Evolutionary conservation across 1,140 invertebrate genomes (phyloP), one percentile per base, ranked within the genome.

Genomic region (Neodiprion virginianus): DNA sequence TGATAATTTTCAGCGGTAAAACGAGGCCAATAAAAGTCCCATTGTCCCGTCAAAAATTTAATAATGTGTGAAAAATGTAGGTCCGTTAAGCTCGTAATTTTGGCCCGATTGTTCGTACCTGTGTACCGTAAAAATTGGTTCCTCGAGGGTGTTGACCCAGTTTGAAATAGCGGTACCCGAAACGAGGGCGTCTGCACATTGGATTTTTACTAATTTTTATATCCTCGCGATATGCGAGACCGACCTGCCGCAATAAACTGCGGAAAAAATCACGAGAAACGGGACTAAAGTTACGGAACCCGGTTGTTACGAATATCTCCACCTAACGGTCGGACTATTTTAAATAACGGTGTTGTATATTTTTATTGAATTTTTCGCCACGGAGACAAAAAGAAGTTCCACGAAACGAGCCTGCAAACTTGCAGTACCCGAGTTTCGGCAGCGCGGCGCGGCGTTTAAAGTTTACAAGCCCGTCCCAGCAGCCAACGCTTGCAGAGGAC

Each of bases 341-440:
- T 83, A 84, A 80, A 85, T 82, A 84, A 84, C 79, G 74, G 82
- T 82, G 79, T 81, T 74, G 79, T 87, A 86, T 85, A 87, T 84
- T 86, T 87, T 87, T 83, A 85, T 84, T 75, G 76, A 75, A 77
- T 78, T 80, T 82, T 81, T 82, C 53, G 28, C 28, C 71, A 21
- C 14, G 65, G 14, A 11, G 49, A 21, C 71, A 17, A 23, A 17
- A 72, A 72, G 65, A 72, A 50, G 8, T 53, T 48, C 47, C 50
- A 8, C 65, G 11, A 71, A 71, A 10, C 65, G 14, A 53, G 47
- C 21, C 14, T 53, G 48, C 14, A 8, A 11, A n/a, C 40, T 21
- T 48, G 48, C 48, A 49, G 7, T 49, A 47, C 12, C 21, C 48
- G 17, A 53, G 28, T 40, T 40, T 40, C 28, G 28, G 28, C 53